These are phyloP conservation scores for Cacatua alba DNA, from an alignment of 2,113 vertebrate genomes.

Conservation along the genomic window DNA sequence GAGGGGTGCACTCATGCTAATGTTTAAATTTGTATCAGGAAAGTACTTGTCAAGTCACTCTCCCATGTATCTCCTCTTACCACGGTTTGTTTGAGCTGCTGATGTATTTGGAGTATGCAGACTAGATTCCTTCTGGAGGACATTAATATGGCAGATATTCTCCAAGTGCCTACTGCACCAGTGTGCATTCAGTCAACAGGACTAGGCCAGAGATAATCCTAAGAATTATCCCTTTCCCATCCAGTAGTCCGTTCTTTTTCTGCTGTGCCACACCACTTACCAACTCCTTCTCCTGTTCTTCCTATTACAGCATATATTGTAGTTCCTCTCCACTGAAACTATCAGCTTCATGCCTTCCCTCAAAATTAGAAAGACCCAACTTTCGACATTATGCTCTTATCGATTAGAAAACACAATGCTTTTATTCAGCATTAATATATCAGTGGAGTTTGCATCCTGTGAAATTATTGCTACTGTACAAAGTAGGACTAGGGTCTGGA, in stretches of 20 bases:
- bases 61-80: neutral
- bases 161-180: neutral
- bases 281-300: neutral
- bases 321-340: neutral
- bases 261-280: neutral
- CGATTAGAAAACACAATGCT: neutral
- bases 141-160: neutral
- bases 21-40: neutral
- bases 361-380: neutral
- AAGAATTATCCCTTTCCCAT: neutral
- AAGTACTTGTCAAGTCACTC: neutral
- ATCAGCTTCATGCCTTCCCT: neutral
- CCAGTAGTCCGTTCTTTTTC: neutral
- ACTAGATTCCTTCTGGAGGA: neutral
- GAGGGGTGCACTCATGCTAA: neutral
- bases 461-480: neutral
- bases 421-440: neutral
- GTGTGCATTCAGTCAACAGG: neutral
- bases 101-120: neutral
- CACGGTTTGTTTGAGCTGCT: neutral
- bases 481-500: neutral
- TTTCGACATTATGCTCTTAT: neutral
- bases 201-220: neutral
- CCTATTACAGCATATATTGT: neutral
- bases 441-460: neutral